Evolutionary conservation across 1,140 invertebrate genomes (phyloP).

Genomic region (Drosophila gunungcola): DNA sequence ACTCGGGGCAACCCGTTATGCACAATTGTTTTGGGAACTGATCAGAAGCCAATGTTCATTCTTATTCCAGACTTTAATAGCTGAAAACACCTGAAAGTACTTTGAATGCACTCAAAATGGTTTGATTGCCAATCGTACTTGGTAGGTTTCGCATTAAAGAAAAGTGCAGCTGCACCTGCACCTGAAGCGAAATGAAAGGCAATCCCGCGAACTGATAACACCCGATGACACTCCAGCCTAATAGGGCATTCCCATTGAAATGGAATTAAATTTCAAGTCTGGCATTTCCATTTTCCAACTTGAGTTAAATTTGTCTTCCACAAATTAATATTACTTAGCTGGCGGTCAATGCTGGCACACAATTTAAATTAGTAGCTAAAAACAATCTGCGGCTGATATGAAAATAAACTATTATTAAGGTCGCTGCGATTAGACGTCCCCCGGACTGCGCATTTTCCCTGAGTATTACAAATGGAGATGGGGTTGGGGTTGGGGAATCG

Average conservation of each 20-base stretch:
- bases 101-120: neutral
- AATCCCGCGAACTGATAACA: slow-evolving; percentile 12
- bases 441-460: slow-evolving; percentile 19
- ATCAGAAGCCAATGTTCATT: neutral
- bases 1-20: neutral
- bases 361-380: slow-evolving; percentile 16
- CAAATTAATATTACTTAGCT: neutral
- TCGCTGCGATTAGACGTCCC: slow-evolving; percentile 29
- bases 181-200: slow-evolving; percentile 2
- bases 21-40: neutral
- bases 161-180: slow-evolving; percentile 23
- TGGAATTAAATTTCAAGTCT: neutral
- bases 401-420: slow-evolving; percentile 39
- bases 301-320: neutral
- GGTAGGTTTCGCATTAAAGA: neutral
- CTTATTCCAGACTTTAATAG: neutral
- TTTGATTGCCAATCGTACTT: slow-evolving; percentile 2
- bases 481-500: neutral
- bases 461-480: neutral
- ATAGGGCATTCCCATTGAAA: slow-evolving; percentile 24
- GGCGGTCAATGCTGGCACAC: neutral
- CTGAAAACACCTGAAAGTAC: slow-evolving; percentile 32
- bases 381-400: slow-evolving; percentile 25
- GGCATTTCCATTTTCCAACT: neutral
- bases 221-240: neutral